Conservation (phyloP, 1,140 invertebrate species). For the Ceratina japonica region DNA sequence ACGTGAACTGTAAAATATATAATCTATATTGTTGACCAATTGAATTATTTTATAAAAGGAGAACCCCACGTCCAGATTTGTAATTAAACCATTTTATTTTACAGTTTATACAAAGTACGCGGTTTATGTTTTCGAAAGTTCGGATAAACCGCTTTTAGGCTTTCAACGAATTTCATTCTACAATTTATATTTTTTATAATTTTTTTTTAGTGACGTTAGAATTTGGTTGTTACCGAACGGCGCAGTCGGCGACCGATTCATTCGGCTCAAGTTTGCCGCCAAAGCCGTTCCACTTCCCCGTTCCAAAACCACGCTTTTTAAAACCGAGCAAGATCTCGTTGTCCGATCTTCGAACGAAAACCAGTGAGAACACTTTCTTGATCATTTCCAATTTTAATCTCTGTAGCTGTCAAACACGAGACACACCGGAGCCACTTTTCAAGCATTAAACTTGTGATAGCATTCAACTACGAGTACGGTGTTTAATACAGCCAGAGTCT, state of each 20-base stretch:
- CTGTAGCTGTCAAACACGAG: no score
- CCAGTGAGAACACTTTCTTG: conserved; percentile 81
- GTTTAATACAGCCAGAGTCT: no score
- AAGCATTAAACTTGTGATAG: no score
- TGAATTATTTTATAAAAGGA: neutral
- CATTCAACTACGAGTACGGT: no score
- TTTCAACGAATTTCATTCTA: no score
- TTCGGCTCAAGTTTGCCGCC: conserved; percentile 87
- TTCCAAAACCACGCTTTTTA: conserved; percentile 88
- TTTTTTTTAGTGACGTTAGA: neutral
- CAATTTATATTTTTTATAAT: no score
- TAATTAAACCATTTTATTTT: neutral
- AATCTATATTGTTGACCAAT: conserved; percentile 12
- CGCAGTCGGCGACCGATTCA: conserved; percentile 84
- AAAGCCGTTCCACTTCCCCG: conserved; percentile 90
- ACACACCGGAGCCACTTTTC: no score
- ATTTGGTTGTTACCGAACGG: conserved; percentile 77
- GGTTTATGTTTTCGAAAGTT: neutral
- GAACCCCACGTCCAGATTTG: conserved; percentile 3
- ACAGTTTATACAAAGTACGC: neutral
- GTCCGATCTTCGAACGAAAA: conserved; percentile 81
- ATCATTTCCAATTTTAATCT: conserved; percentile 31
- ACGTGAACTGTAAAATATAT: conserved; percentile 56
- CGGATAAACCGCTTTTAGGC: no score
- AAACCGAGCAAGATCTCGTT: conserved; percentile 83